phyloP scores from a whole-genome alignment of 2,888 invertebrate species.

The Axea sp. region DNA sequence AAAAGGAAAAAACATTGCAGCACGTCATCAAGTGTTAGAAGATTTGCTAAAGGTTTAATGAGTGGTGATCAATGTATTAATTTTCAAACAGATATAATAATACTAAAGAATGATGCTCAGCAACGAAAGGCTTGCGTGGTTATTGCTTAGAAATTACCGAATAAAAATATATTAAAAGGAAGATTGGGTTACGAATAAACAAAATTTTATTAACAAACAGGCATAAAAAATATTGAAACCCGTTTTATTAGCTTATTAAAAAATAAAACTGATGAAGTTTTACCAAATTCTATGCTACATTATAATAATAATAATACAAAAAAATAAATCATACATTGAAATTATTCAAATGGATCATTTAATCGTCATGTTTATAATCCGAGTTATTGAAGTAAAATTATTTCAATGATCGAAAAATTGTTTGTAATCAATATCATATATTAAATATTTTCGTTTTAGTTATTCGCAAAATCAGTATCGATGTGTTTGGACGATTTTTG shows the following conservation, averaged over 20 bases:
- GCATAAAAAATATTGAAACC: too few species aligned
- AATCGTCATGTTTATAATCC: background rate
- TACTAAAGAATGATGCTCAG: constrained; percentile 15
- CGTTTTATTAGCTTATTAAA: too few species aligned
- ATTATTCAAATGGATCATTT: too few species aligned
- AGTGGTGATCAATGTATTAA: constrained; percentile 40
- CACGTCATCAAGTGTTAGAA: too few species aligned
- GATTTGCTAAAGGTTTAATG: constrained; percentile 21
- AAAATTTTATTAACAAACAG: constrained; percentile 47
- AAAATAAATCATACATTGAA: background rate
- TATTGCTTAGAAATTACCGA: constrained; percentile 52
- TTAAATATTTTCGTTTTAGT: too few species aligned
- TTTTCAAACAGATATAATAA: constrained; percentile 27
- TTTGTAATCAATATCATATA: background rate
- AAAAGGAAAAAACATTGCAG: background rate
- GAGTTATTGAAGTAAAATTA: too few species aligned
- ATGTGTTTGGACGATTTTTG: too few species aligned
- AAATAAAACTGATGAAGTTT: too few species aligned
- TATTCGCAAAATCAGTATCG: too few species aligned
- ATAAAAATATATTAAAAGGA: too few species aligned
- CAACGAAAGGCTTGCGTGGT: constrained; percentile 44
- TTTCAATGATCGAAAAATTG: constrained; percentile 1
- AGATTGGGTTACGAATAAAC: too few species aligned
- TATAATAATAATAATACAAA: background rate
- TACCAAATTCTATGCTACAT: background rate